These are phyloP conservation scores for Patella depressa DNA, from an alignment of 2,888 invertebrate genomes.

Conservation along the genomic window DNA sequence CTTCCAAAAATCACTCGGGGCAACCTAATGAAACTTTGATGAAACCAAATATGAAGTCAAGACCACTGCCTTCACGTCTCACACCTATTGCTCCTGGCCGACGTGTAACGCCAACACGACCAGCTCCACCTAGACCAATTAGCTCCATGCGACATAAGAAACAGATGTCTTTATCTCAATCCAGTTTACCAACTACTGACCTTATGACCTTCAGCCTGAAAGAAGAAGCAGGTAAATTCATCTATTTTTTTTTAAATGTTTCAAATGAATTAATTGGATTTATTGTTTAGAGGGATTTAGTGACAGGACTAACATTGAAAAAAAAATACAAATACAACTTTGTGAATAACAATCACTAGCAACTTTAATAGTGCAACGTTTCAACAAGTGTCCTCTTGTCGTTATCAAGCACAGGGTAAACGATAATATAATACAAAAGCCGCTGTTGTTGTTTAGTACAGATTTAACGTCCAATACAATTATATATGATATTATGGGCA, in stretches of 20 bases:
- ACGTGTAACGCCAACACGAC: conserved; percentile 44
- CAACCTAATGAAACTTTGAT: background rate
- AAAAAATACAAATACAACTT: background rate
- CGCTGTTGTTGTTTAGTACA: too few species aligned
- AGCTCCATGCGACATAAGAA: conserved; percentile 38
- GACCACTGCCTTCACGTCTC: conserved; percentile 16
- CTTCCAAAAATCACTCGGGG: background rate
- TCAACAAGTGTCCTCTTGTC: too few species aligned
- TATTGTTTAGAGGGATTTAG: too few species aligned
- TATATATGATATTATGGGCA: too few species aligned
- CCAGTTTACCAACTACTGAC: conserved; percentile 39
- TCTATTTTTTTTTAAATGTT: background rate
- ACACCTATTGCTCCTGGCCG: background rate
- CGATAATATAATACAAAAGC: too few species aligned
- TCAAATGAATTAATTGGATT: too few species aligned
- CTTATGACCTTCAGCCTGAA: conserved; percentile 63
- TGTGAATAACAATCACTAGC: too few species aligned
- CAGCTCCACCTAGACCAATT: conserved; percentile 48
- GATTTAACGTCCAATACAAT: too few species aligned
- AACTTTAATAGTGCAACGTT: too few species aligned
- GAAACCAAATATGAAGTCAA: conserved; percentile 6
- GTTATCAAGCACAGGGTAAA: too few species aligned
- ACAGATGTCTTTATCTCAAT: conserved; percentile 31
- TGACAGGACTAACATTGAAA: background rate
- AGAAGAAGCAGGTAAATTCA: conserved; percentile 20